Percentiles rank a stretch among this genome's conserved stretches.
These are phyloP conservation scores for Lepidochitona cinerea DNA, from an alignment of 2,888 invertebrate genomes.

Conservation along the genomic window DNA sequence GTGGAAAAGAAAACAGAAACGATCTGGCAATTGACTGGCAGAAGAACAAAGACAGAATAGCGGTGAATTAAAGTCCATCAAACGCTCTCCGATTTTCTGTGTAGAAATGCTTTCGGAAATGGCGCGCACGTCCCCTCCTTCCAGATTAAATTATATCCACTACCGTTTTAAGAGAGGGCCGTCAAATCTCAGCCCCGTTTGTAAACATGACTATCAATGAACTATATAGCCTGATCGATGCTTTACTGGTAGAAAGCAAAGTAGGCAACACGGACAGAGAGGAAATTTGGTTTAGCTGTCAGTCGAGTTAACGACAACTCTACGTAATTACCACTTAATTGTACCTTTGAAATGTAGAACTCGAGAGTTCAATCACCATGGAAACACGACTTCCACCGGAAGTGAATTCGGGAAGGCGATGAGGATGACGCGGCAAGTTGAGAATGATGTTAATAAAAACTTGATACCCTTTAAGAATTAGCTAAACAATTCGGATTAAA, in stretches of 20 bases:
- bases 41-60: background rate
- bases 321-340: slow-evolving; percentile 9
- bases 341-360: slow-evolving; percentile 9
- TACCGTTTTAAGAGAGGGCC: slow-evolving; percentile 2
- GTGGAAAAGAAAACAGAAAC: slow-evolving; percentile 3
- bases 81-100: slow-evolving; percentile 1
- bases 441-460: background rate
- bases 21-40: slow-evolving; percentile 1
- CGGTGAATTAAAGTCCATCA: slow-evolving; percentile 4
- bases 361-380: slow-evolving; percentile 5
- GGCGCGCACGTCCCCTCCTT: background rate
- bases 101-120: slow-evolving; percentile 5
- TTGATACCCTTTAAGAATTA: too few relatives aligned
- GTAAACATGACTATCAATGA: background rate
- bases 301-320: background rate
- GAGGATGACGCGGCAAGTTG: background rate
- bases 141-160: slow-evolving; percentile 7
- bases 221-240: slow-evolving; percentile 1
- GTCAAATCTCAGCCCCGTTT: background rate
- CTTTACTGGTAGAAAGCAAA: background rate
- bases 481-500: too few relatives aligned
- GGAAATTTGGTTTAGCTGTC: slow-evolving; percentile 6
- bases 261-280: background rate
- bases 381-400: slow-evolving; percentile 9
- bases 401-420: slow-evolving; percentile 1